A percentile compares a stretch with the other conserved stretches of the same genome.
phyloP scores from a whole-genome alignment of 2,797 vertebrate species.

The Diplodus puntazzo region DNA sequence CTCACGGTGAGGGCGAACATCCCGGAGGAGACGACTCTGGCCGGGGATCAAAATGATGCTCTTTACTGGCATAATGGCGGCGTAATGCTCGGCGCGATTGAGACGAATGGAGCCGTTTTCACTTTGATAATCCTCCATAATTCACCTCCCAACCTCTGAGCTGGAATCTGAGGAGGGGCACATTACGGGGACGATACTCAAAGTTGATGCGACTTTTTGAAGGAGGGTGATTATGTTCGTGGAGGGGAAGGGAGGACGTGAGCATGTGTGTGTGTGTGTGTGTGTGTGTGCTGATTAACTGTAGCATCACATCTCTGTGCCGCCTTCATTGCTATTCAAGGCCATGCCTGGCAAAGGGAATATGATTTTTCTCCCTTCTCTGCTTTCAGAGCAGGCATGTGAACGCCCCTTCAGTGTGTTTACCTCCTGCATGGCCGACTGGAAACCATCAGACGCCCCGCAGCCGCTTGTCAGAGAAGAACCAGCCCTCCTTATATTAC shows the following conservation, averaged over 20 bases:
- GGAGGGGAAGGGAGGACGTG: conserved; percentile 5
- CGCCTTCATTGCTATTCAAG: conserved; percentile 68
- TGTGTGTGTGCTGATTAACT: conserved; percentile 41
- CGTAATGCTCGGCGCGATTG: not conserved
- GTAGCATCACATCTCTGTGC: conserved; percentile 38
- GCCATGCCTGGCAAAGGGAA: conserved; percentile 49
- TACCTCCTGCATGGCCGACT: conserved; percentile 48
- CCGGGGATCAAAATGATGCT: conserved; percentile 20
- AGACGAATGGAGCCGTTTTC: conserved; percentile 62
- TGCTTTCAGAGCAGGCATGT: conserved; percentile 32
- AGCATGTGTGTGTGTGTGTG: not conserved
- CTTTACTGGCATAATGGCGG: not conserved
- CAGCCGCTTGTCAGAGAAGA: conserved; percentile 46
- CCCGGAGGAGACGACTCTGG: conserved; percentile 13
- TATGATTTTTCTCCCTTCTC: conserved; percentile 43
- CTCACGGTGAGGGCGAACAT: not conserved
- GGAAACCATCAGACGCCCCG: conserved; percentile 60
- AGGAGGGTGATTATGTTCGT: conserved; percentile 30
- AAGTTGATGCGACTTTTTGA: conserved; percentile 27
- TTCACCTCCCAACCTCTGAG: conserved; percentile 41
- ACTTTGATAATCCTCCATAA: conserved; percentile 53
- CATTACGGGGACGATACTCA: conserved; percentile 2
- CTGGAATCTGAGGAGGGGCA: conserved; percentile 26
- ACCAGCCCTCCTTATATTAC: conserved; percentile 10
- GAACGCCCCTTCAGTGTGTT: conserved; percentile 52